phyloP scores from a whole-genome alignment of 1,140 invertebrate genomes.

The Eubasilissa regina region DNA sequence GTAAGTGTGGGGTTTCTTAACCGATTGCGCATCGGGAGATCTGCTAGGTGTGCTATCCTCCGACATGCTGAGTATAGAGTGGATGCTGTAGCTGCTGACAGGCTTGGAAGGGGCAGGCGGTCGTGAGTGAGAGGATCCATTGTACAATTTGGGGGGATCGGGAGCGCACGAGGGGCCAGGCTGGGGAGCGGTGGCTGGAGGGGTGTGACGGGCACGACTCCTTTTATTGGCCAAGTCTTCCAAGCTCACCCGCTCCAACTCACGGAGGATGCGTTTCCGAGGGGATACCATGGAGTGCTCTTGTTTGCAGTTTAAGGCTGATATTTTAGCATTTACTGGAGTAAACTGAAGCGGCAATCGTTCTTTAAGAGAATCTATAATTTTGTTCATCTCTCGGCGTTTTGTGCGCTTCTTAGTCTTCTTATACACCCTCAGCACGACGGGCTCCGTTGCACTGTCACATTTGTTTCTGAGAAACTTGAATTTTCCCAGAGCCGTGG shows the following conservation, averaged over 20 bases:
- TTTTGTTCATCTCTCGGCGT: conserved; percentile 65
- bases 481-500: conserved; percentile 67
- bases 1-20: conserved; percentile 63
- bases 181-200: conserved; percentile 62
- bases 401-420: conserved; percentile 65
- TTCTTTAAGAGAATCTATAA: conserved; percentile 70
- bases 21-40: conserved; percentile 64
- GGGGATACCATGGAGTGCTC: conserved; percentile 77
- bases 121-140: conserved; percentile 61
- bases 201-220: conserved; percentile 66
- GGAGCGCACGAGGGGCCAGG: conserved; percentile 61
- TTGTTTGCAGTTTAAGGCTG: conserved; percentile 67
- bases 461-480: conserved; percentile 69
- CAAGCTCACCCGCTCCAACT: conserved; percentile 81
- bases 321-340: conserved; percentile 66
- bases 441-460: conserved; percentile 71
- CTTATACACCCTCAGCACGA: conserved; percentile 70
- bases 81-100: conserved; percentile 84
- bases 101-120: conserved; percentile 69
- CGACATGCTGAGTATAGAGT: conserved; percentile 78
- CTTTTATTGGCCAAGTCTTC: conserved; percentile 74
- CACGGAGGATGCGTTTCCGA: conserved; percentile 81
- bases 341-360: conserved; percentile 66
- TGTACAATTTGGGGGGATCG: conserved; percentile 61
- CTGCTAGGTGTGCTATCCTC: conserved; percentile 62